Base-by-base conservation (phyloP, 2,113 vertebrate genomes). In the Ranitomeya imitator region DNA sequence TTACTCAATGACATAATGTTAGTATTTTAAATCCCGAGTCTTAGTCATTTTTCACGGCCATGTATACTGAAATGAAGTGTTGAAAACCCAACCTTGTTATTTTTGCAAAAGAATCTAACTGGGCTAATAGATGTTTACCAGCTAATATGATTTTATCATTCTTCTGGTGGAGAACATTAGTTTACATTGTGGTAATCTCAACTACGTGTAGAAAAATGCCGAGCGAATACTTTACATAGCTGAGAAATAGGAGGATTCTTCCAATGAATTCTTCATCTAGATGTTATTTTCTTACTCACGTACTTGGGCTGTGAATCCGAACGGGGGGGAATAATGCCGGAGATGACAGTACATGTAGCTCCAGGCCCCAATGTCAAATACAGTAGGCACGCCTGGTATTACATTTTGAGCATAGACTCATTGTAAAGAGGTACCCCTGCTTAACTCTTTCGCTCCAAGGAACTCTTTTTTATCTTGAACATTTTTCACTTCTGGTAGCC, bases 1-100 rank as follows among this genome's bases (percentile, higher is more conserved):
- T 88, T 88, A 88, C 71, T 71, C 87, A 84, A 88, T 88, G 87
- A 88, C 87, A 88, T 83, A 88, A 88, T 88, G 87, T 88, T 83
- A 78, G 80, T 71, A 78, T 84, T 88, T 63, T 59, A 88, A 87
- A 78, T 88, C 71, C 87, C 61, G 37, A 54, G 57, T 67, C 76
- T 86, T 86, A 86, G 60, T 63, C 23, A 71, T 67, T 84, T 67
- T 84, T 84, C 82, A 84, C 10, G 21, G 31, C 59, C 18, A 7
- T 37, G 69, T 79, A 78, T 21, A 61, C 73, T 84, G 51, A 71
- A 71, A 77, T 52, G 57, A 86, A 86, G 76, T 79, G 85, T 69
- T 86, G 77, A 86, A 79, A 86, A 80, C n/a, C 15, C 16, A 6
- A 10, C 51, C 11, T 21, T 86, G 85, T 67, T 86, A 19, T 86